Percentiles rank a stretch among this genome's conserved stretches.
Conservation (phyloP, 1,140 invertebrate species). For the Oscheius sp. region DNA sequence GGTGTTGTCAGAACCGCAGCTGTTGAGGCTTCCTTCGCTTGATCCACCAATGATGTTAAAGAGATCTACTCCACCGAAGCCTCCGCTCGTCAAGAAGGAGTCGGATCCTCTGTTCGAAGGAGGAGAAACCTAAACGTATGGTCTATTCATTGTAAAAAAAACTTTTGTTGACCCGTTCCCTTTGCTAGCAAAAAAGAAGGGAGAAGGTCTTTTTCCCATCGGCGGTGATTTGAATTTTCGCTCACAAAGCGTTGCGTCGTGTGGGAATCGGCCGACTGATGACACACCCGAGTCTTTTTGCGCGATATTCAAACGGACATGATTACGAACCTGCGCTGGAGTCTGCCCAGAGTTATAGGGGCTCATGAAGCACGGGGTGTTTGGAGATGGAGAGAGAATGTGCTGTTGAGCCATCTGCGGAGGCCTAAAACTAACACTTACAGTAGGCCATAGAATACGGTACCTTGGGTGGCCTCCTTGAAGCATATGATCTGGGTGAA, state of each 20-base stretch:
- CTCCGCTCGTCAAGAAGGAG: conserved; percentile 1
- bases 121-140: conserved; percentile 6
- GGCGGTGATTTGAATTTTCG: no score
- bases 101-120: not conserved
- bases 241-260: no score
- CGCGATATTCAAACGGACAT: no score
- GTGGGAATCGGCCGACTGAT: no score
- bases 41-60: conserved; percentile 19
- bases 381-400: not conserved
- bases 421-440: not conserved
- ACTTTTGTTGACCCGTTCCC: no score
- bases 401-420: not conserved
- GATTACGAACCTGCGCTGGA: not conserved
- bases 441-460: not conserved
- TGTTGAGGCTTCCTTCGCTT: conserved; percentile 28
- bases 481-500: not conserved
- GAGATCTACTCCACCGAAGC: conserved; percentile 12
- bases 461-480: not conserved
- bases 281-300: no score
- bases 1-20: not conserved
- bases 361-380: not conserved
- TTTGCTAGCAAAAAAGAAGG: no score
- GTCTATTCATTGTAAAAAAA: not conserved
- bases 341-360: not conserved
- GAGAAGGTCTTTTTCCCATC: no score